Percentiles rank a stretch among this genome's conserved stretches.
Conservation (phyloP, 2,888 invertebrate species). For the Cyrtodaria siliqua region DNA sequence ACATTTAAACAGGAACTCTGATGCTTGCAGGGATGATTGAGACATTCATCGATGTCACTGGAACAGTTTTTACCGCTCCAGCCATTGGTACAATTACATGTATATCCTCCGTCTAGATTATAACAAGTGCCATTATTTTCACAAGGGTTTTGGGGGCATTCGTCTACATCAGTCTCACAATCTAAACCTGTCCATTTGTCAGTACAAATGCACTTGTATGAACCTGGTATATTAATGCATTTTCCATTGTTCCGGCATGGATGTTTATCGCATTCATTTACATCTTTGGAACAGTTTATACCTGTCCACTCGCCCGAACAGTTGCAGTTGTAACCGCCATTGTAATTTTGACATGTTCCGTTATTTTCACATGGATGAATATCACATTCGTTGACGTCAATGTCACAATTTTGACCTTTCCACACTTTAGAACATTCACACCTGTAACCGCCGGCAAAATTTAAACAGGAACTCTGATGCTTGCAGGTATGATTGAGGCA, state of each 20-base stretch:
- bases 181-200: not conserved
- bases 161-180: slow-evolving; percentile 29
- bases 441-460: not conserved
- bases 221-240: not conserved
- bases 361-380: not conserved
- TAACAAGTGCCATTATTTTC: slow-evolving; percentile 3
- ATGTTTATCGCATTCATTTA: slow-evolving; percentile 2
- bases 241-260: not conserved
- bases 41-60: slow-evolving; percentile 6
- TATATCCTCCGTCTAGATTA: not conserved
- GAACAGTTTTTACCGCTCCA: slow-evolving; percentile 5
- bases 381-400: not conserved
- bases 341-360: not conserved
- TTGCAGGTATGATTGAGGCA: not conserved
- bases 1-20: slow-evolving; percentile 29
- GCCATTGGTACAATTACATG: not conserved
- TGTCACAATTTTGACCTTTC: not conserved
- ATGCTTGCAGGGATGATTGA: not conserved
- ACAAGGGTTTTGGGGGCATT: slow-evolving; percentile 17
- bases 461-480: not conserved
- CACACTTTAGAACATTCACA: not conserved
- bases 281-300: not conserved
- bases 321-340: not conserved
- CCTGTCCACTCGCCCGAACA: not conserved
- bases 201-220: not conserved